Conservation (phyloP, 2,113 vertebrate species). For the Dascyllus trimaculatus region DNA sequence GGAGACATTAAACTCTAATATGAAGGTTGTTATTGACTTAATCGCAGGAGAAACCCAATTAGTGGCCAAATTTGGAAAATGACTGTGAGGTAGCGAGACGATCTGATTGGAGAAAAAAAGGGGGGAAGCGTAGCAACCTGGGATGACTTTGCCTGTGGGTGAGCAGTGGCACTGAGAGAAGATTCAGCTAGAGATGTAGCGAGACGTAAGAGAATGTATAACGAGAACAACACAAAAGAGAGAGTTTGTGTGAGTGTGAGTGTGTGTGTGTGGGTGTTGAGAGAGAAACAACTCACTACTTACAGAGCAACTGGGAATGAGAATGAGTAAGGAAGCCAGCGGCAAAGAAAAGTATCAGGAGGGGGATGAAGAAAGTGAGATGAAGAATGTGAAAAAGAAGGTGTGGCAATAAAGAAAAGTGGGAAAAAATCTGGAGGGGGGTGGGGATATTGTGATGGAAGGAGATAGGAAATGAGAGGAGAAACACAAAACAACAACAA, state of each 20-base stretch:
- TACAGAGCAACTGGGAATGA: conserved; percentile 28
- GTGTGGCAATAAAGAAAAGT: conserved; percentile 11
- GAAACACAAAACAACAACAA: conserved; percentile 7
- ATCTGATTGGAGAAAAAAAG: conserved; percentile 49
- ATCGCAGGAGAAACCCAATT: conserved; percentile 80
- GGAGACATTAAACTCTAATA: conserved; percentile 81
- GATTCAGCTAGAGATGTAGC: conserved; percentile 53
- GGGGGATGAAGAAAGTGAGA: conserved; percentile 12
- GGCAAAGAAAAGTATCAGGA: conserved; percentile 44
- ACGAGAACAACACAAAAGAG: conserved; percentile 31
- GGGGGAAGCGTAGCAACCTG: conserved; percentile 18
- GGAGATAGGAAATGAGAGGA: conserved; percentile 4
- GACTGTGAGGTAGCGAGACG: conserved; percentile 55
- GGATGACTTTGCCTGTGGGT: conserved; percentile 70
- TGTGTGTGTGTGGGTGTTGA: conserved; percentile 36
- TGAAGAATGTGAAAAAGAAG: conserved; percentile 19
- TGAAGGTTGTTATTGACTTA: conserved; percentile 83
- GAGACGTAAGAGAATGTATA: conserved; percentile 44
- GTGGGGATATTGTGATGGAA: conserved; percentile 6
- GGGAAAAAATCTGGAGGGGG: not conserved
- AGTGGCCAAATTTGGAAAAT: conserved; percentile 73
- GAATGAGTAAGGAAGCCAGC: conserved; percentile 29
- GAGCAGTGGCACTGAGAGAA: conserved; percentile 52
- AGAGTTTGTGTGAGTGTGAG: conserved; percentile 17
- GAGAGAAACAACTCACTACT: conserved; percentile 40